A percentile compares a stretch with the other conserved stretches of the same genome.
Conservation (phyloP, 2,888 invertebrate genomes). For the Cheilosia soror region DNA sequence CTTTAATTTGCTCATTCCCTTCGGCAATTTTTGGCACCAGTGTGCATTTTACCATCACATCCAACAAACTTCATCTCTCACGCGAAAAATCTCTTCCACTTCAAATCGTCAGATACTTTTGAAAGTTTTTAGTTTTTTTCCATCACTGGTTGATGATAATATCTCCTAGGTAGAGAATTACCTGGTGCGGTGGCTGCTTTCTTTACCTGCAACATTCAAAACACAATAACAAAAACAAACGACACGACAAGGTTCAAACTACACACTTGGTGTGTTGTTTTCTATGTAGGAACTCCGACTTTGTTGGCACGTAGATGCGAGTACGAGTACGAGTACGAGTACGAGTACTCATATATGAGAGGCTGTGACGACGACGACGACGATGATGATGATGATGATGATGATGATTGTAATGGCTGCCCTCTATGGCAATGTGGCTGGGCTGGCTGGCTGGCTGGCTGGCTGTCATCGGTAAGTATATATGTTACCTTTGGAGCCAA, state of each 20-base stretch:
- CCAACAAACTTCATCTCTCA: conserved; percentile 14
- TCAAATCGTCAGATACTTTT: conserved; percentile 19
- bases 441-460: conserved; percentile 3
- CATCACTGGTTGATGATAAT: conserved; percentile 54
- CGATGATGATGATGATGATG: conserved; percentile 32
- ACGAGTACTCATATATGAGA: too few species aligned
- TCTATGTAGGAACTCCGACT: conserved; percentile 45
- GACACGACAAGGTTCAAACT: conserved; percentile 46
- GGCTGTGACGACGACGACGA: conserved; percentile 42
- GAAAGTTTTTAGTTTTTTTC: not conserved
- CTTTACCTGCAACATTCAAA: conserved; percentile 50
- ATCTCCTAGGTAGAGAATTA: conserved; percentile 56
- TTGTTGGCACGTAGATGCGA: conserved; percentile 23
- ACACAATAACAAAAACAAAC: conserved; percentile 46
- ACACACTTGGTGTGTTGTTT: conserved; percentile 54
- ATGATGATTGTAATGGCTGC: conserved; percentile 56
- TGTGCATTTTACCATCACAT: not conserved
- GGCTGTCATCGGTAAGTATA: conserved; percentile 31
- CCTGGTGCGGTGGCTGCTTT: conserved; percentile 44
- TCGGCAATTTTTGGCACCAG: not conserved
- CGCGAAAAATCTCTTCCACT: conserved; percentile 5
- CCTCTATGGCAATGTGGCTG: conserved; percentile 70
- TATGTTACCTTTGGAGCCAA: conserved; percentile 32
- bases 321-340: not conserved
- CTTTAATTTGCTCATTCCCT: not conserved